phyloP scores from a whole-genome alignment of 2,888 invertebrate species.

The Graphium colonna region DNA sequence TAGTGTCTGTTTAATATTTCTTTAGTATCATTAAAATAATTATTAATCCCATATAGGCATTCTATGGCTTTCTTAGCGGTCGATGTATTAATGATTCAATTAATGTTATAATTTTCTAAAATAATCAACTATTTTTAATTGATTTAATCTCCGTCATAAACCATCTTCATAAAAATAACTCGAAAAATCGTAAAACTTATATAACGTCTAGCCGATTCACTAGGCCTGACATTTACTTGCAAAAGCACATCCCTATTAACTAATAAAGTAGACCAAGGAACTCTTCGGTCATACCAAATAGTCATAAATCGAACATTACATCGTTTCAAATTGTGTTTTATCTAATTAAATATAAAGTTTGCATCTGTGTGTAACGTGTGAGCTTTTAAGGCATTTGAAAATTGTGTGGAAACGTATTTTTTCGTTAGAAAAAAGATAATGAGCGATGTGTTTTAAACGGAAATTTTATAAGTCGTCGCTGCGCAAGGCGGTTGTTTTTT shows the following conservation, averaged over 20 bases:
- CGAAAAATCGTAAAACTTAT: not conserved
- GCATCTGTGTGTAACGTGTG: conserved; percentile 25
- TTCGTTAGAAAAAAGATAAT: conserved; percentile 77
- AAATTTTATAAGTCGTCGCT: conserved; percentile 71
- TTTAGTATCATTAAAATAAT: too few species aligned
- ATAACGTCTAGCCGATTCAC: conserved; percentile 17
- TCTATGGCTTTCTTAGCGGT: too few species aligned
- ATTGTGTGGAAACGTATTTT: conserved; percentile 51
- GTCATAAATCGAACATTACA: conserved; percentile 39
- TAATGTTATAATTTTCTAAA: not conserved
- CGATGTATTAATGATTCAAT: too few species aligned
- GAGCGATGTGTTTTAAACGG: conserved; percentile 73
- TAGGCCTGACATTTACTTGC: conserved; percentile 19
- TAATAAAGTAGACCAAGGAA: conserved; percentile 73
- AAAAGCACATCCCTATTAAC: conserved; percentile 53
- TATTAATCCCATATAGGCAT: too few species aligned
- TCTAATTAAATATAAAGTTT: conserved; percentile 32
- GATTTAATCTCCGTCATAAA: not conserved
- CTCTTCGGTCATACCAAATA: conserved; percentile 32
- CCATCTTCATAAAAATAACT: not conserved
- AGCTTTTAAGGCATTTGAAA: conserved; percentile 34
- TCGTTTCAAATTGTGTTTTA: conserved; percentile 39
- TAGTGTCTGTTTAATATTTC: too few species aligned
- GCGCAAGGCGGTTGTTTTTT: conserved; percentile 67
- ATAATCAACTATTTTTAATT: not conserved